Evolutionary conservation across 2,797 vertebrate genomes (phyloP).

Genomic region (Neosilurus hyrtlii): DNA sequence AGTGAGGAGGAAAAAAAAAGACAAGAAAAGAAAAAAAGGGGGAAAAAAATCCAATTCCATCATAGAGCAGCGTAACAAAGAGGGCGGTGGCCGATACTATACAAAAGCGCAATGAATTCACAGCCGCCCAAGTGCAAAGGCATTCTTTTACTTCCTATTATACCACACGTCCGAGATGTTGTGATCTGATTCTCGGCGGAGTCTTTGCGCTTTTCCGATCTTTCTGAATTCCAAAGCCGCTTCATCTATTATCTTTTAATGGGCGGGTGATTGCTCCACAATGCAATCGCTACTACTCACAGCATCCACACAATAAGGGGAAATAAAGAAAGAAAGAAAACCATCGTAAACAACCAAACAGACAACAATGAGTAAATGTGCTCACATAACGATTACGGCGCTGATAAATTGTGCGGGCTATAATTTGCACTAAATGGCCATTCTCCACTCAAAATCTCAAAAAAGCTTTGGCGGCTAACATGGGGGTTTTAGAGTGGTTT

Average conservation of each 20-base stretch:
- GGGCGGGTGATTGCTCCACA: constrained; percentile 72
- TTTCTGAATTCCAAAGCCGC: constrained; percentile 65
- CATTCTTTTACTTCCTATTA: constrained; percentile 78
- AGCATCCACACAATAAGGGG: constrained; percentile 48
- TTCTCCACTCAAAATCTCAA: background rate
- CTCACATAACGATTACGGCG: constrained; percentile 66
- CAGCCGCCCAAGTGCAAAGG: constrained; percentile 70
- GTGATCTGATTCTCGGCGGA: constrained; percentile 70
- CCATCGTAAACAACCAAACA: constrained; percentile 46
- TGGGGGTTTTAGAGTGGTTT: background rate
- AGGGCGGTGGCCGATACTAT: constrained; percentile 61
- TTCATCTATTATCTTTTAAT: constrained; percentile 76
- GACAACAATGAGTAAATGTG: constrained; percentile 69
- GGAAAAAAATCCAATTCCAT: constrained; percentile 73
- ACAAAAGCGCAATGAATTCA: constrained; percentile 72
- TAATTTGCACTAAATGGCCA: constrained; percentile 32
- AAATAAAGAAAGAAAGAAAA: constrained; percentile 53
- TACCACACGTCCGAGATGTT: constrained; percentile 72
- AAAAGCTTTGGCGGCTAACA: background rate
- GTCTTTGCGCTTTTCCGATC: constrained; percentile 63
- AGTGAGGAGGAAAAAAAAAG: constrained; percentile 1
- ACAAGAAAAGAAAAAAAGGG: constrained; percentile 2
- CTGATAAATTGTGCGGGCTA: constrained; percentile 66
- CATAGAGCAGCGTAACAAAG: constrained; percentile 72
- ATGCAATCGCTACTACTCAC: constrained; percentile 55